Conservation (phyloP, 2,113 vertebrate species). For the Crotalus helleri region DNA sequence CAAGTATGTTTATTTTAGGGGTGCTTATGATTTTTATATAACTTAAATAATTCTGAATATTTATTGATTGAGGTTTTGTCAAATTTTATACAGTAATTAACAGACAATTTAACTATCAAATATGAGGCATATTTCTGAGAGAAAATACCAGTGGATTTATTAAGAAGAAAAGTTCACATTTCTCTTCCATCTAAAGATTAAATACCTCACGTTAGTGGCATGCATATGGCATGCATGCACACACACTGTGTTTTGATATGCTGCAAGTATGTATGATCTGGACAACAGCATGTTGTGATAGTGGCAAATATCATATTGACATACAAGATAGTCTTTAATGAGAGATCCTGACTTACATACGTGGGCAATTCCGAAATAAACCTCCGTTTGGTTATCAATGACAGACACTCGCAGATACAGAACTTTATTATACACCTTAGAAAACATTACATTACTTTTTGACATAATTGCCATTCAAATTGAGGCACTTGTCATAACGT, state of each 20-base stretch:
- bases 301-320: not conserved
- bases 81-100: not conserved
- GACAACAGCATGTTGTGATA: not conserved
- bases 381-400: too few species aligned
- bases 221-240: not conserved
- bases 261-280: not conserved
- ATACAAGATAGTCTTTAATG: not conserved
- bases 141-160: not conserved
- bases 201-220: not conserved
- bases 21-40: not conserved
- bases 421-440: too few species aligned
- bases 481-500: too few species aligned
- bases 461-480: too few species aligned
- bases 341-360: not conserved
- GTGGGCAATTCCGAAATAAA: too few species aligned
- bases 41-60: not conserved
- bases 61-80: not conserved
- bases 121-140: not conserved
- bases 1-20: not conserved
- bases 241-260: not conserved
- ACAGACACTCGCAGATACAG: too few species aligned
- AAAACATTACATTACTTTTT: too few species aligned
- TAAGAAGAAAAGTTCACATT: not conserved
- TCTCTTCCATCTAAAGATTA: constrained; percentile 10
- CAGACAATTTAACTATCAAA: not conserved